Base-by-base conservation (phyloP, 2,113 vertebrate species). In the Gnathonemus echidnorhynchus region DNA sequence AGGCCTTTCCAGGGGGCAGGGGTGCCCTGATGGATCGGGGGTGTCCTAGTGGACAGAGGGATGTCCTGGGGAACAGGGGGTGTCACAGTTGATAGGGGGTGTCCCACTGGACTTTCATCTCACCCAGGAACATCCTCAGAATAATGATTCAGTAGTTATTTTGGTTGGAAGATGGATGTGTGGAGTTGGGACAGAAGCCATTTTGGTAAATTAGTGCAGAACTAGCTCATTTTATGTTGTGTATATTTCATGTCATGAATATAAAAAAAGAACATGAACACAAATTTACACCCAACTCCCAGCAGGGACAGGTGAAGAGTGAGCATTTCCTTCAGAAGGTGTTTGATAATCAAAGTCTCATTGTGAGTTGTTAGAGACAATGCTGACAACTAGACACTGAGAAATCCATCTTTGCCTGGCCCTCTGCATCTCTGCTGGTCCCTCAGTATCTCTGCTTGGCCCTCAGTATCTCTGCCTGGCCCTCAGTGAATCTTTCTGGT, bases 261-360 rank as follows among this genome's bases (percentile, higher is more conserved):
- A 85, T n/a, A 77, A 39, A 19, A 39, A 77, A 39, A 77, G 70
- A 77, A 5, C 31, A 39, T 39, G 70, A 77, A 77, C 10, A 39
- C 31, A 77, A 77, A 39, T 77, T 77, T 39, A 77, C 11, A 74
- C 13, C 9, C 27, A 77, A 13, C 11, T 66, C 62, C 3, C 70
- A 77, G 70, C 5, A 6, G 70, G 70, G n/a, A 31, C 24, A 66
- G n/a, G n/a, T 66, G 58, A 66, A 27, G 58, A 66, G 58, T 58
- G 24, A 58, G 13, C 70, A 88, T 90, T 92, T 89, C 84, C 92
- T 92, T 58, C 87, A 88, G 24, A 88, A 85, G 74, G 15, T 53
- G 3, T 39, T 85, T 50, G n/a, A 15, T 84, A 88, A 88, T 49
- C 86, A 83, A 21, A 24, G 87, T 85, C 42, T 62, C 31, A 46